A percentile compares a stretch with the other conserved stretches of the same genome.
Conservation (phyloP, 2,113 vertebrate species). For the Recurvirostra avosetta region DNA sequence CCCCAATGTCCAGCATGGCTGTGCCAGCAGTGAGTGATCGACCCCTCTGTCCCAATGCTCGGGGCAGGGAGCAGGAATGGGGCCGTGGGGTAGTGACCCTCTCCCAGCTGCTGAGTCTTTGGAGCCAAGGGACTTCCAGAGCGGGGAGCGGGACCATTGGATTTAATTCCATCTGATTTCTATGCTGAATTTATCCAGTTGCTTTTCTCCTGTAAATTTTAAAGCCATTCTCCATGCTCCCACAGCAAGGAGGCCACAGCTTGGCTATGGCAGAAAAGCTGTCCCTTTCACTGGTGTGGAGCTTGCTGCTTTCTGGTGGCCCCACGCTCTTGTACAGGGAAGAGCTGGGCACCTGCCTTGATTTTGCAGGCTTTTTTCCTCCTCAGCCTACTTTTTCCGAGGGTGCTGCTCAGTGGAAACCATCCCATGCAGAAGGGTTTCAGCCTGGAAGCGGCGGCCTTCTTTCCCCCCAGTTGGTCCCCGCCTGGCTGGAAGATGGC, state of each 20-base stretch:
- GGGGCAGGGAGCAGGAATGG: not conserved
- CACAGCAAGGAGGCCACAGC: not conserved
- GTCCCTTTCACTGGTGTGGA: not conserved
- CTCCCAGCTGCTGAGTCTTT: not conserved
- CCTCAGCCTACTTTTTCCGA: not conserved
- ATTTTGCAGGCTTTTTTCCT: not conserved
- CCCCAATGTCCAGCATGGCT: accelerated
- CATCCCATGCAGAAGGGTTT: not conserved
- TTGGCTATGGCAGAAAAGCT: not conserved
- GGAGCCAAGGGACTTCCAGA: not conserved
- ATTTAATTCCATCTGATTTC: not conserved
- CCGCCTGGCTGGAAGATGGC: not conserved
- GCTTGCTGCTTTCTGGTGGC: not conserved
- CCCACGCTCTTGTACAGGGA: accelerated
- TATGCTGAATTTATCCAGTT: not conserved
- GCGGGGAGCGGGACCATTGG: accelerated
- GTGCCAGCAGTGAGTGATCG: not conserved
- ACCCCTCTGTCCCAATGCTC: not conserved
- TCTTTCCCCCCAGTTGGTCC: not conserved
- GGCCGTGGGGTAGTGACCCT: not conserved
- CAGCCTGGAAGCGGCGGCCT: not conserved
- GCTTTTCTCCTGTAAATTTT: not conserved
- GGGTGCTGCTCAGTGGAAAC: not conserved
- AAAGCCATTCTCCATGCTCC: not conserved
- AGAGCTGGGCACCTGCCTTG: not conserved